Evolutionary conservation across 1,140 invertebrate genomes (phyloP), one percentile per base, ranked within the genome.

Genomic region (Harpegnathos saltator): DNA sequence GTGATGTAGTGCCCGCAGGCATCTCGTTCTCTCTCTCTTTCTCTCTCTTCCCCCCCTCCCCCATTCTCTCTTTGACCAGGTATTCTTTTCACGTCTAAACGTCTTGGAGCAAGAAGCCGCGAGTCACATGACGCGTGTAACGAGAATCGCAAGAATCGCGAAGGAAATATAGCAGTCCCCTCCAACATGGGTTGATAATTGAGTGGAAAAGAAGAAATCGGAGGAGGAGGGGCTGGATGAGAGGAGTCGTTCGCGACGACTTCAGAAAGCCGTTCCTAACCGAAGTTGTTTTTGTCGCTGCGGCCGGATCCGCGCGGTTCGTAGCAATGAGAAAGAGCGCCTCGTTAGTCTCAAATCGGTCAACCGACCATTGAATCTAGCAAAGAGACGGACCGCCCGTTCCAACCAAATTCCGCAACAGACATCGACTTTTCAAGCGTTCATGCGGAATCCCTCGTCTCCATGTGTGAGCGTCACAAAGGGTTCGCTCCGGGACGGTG

Each of bases 311-410:
- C 54, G 56, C 54, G 56, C 68, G 58, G 69, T 69, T 3, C 38
- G 80, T 24, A 62, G 58, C 63, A 61, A 74, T 58, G 85, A 78
- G 74, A 84, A 61, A 63, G 59, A 69, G 62, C 56, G 26, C 63
- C 86, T 88, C 84, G 81, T 89, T 89, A 89, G 84, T 88, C 75
- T 81, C 75, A 77, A 88, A 81, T 88, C 82, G 84, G 75, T 88
- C 81, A 68, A 89, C 69, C 88, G 81, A 58, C 65, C 65, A 72
- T 71, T 72, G 65, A 86, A 85, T 82, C 82, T 50, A 63, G 72
- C 85, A 85, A 88, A 87, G 85, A 84, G 65, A 77, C 66, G 74
- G 22, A 48, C 15, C 14, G 44, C 56, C 38, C 73, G 69, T 74
- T n/a, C 65, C 61, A 48, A 68, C 74, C 75, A 82, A 88, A 89